phyloP scores from a whole-genome alignment of 2,113 vertebrate species.

The Emydocephalus ijimae region DNA sequence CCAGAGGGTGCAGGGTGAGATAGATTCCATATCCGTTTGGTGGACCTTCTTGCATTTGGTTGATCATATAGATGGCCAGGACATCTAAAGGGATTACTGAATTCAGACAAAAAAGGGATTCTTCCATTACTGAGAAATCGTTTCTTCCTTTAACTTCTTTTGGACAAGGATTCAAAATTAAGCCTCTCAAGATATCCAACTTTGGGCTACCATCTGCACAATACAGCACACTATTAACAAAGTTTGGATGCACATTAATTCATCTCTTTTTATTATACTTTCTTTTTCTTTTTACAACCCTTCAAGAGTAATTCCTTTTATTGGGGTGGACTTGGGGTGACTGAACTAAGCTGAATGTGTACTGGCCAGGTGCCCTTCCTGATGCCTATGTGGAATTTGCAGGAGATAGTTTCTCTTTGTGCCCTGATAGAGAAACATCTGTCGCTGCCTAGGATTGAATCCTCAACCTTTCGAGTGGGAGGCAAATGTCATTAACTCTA shows the following conservation, averaged over 20 bases:
- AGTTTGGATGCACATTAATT: not conserved
- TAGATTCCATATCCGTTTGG: not conserved
- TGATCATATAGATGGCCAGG: not conserved
- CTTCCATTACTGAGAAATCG: no score
- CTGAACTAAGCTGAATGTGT: not conserved
- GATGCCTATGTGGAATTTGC: not conserved
- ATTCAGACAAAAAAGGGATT: not conserved
- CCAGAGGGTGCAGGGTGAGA: not conserved
- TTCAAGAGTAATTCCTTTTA: not conserved
- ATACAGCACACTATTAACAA: not conserved
- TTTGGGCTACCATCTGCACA: not conserved
- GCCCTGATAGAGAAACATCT: not conserved
- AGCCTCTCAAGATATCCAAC: not conserved
- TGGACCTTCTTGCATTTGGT: not conserved
- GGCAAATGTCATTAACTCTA: not conserved
- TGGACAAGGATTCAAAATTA: not conserved
- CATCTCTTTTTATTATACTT: not conserved
- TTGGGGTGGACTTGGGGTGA: not conserved
- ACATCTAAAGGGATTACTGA: no score
- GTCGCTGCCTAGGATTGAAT: not conserved
- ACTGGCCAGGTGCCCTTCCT: not conserved
- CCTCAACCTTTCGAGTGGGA: not conserved
- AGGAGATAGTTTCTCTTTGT: not conserved
- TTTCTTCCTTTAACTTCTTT: not conserved
- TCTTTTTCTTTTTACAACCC: not conserved